phyloP scores from a whole-genome alignment of 1,140 invertebrate genomes.

The Plectrocnemia conspersa region DNA sequence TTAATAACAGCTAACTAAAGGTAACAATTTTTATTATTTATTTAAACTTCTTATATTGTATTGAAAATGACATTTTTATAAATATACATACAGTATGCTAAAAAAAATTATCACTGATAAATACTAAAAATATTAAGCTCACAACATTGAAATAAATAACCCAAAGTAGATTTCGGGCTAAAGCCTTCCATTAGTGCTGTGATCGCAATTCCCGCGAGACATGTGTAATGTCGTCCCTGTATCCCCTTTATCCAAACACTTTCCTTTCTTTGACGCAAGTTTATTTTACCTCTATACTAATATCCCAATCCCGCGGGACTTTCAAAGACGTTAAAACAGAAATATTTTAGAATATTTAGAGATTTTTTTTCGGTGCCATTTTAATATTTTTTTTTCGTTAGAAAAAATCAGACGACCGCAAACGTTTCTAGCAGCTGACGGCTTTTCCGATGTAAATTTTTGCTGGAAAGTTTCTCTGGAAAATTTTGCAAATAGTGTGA shows the following conservation, averaged over 20 bases:
- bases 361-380: neutral
- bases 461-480: neutral
- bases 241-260: constrained; percentile 6
- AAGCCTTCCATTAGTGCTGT: constrained; percentile 21
- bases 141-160: constrained; percentile 28
- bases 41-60: no score
- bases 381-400: neutral
- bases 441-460: constrained; percentile 4
- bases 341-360: neutral
- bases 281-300: constrained; percentile 16
- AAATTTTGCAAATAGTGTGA: neutral
- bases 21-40: no score
- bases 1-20: no score
- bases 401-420: neutral
- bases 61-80: no score
- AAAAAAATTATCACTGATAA: no score
- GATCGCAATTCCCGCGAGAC: constrained; percentile 18
- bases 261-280: constrained; percentile 11
- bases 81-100: no score
- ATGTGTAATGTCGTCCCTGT: constrained; percentile 17
- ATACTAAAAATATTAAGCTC: neutral
- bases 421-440: no score
- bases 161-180: constrained; percentile 21
- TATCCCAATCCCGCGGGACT: constrained; percentile 20
- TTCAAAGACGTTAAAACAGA: neutral